Base-by-base conservation (phyloP, 2,113 vertebrate species). In the Pyrgilauda ruficollis region DNA sequence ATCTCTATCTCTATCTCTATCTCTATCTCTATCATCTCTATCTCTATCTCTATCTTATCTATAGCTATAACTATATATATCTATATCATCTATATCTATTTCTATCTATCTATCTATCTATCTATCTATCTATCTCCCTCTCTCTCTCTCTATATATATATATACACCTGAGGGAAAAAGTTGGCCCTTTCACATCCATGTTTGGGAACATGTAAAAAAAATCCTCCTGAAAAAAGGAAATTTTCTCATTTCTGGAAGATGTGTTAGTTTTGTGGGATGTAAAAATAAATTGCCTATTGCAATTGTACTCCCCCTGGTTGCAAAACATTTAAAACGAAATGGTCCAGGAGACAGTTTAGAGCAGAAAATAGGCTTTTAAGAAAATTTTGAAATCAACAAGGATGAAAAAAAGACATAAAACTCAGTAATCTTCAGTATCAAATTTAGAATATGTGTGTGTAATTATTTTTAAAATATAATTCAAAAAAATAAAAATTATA, bases 401-500 rank as follows among this genome's bases (percentile, higher is more conserved):
- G 53, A 69, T 96, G 20, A 77, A 88, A 73, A 85, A 76, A 30
- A 23, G 72, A 15, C 15, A 93, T 39, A 93, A 39, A 93, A 89
- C 81, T 89, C 47, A 94, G 24, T 61, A 83, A 81, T 96, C 94
- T 97, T 97, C 63, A 52, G 75, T 92, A 69, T 31, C 78, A 95
- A 96, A 93, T 94, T 94, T 81, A 96, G 84, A 95, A 97, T 97
- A 92, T 31, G 5, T 76, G 3, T 15, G 2, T 43, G 58, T 84
- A 95, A 91, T 96, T 96, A 17, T 59, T 59, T 59, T 17, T 6
- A 87, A 86, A 91, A 91, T n/a, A 44, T 6, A 16, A 43, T 89
- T 24, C 15, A 0, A 43, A 87, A 90, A 73, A 91, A 70, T 53
- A 50, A 89, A 92, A 97, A 92, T 43, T 88, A 37, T 78, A 87